phyloP scores from a whole-genome alignment of 1,140 invertebrate genomes.

The Ooceraea biroi region DNA sequence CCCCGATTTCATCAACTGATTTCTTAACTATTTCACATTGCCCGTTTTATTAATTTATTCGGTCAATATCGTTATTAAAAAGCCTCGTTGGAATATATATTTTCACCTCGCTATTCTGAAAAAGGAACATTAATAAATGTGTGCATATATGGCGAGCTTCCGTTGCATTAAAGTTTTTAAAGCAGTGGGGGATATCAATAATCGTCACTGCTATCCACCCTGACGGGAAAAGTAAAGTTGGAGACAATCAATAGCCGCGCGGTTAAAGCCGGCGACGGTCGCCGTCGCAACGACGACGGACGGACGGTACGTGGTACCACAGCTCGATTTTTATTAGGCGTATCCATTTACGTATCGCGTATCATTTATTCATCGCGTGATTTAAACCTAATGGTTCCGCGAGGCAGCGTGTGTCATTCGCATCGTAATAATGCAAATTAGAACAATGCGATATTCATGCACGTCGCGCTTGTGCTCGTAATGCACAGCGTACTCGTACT shows the following conservation, averaged over 20 bases:
- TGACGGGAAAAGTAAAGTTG: slow-evolving; percentile 40
- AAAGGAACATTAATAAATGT: not conserved
- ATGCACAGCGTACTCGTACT: not conserved
- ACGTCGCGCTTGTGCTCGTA: not conserved
- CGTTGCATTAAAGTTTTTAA: not conserved
- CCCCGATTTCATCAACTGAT: not conserved
- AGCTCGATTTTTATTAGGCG: slow-evolving; percentile 28
- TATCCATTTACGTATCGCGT: not conserved
- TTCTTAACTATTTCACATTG: not conserved
- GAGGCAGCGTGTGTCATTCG: not conserved
- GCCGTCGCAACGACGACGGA: slow-evolving; percentile 53
- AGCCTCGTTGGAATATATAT: no score
- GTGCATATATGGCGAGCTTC: not conserved
- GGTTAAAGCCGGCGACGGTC: slow-evolving; percentile 40
- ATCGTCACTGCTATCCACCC: not conserved
- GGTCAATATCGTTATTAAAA: not conserved
- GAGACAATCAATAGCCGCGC: slow-evolving; percentile 61
- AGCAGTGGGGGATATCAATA: slow-evolving; percentile 27
- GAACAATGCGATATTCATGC: slow-evolving; percentile 11
- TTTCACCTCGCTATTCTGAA: not conserved
- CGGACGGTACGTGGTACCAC: slow-evolving; percentile 17
- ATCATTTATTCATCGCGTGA: not conserved
- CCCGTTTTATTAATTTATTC: not conserved
- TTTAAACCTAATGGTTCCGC: slow-evolving; percentile 4
- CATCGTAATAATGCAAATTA: slow-evolving; percentile 21